Percentiles rank a stretch among this genome's conserved stretches.
phyloP scores from a whole-genome alignment of 1,140 invertebrate genomes.

The Drosophila ironensis region DNA sequence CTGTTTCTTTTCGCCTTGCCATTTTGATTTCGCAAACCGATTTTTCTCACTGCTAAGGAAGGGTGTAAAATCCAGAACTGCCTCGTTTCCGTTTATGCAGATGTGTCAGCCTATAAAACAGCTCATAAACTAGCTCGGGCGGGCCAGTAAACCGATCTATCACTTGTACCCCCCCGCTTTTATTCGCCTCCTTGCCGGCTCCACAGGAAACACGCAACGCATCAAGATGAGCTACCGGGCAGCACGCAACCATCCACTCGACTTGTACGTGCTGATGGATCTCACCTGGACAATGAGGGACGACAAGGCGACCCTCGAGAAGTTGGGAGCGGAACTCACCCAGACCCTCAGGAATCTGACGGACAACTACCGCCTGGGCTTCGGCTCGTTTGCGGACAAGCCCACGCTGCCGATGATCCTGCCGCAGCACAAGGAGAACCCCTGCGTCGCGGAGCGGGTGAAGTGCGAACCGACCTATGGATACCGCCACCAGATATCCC shows the following conservation, averaged over 20 bases:
- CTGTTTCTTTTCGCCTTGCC: no score
- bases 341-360: slow-evolving; percentile 88
- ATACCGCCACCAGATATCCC: slow-evolving; percentile 86
- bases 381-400: slow-evolving; percentile 93
- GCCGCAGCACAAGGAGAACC: slow-evolving; percentile 82
- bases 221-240: slow-evolving; percentile 84
- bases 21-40: no score
- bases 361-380: slow-evolving; percentile 91
- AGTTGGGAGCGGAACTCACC: slow-evolving; percentile 87
- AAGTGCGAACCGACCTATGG: slow-evolving; percentile 86
- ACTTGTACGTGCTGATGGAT: slow-evolving; percentile 96
- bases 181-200: background rate
- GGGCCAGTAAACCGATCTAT: slow-evolving; percentile 33
- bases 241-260: slow-evolving; percentile 93
- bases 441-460: slow-evolving; percentile 83
- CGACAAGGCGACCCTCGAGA: slow-evolving; percentile 90
- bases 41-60: background rate
- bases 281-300: slow-evolving; percentile 94
- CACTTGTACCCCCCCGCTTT: slow-evolving; percentile 13
- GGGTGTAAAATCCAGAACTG: slow-evolving; percentile 7
- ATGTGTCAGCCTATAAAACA: slow-evolving; percentile 47
- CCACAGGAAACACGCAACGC: slow-evolving; percentile 83
- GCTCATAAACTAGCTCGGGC: slow-evolving; percentile 52
- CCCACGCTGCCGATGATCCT: slow-evolving; percentile 89
- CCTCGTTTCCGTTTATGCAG: slow-evolving; percentile 30